These are phyloP conservation scores for Phengaris arion DNA, from an alignment of 2,888 invertebrate species.

Conservation along the genomic window DNA sequence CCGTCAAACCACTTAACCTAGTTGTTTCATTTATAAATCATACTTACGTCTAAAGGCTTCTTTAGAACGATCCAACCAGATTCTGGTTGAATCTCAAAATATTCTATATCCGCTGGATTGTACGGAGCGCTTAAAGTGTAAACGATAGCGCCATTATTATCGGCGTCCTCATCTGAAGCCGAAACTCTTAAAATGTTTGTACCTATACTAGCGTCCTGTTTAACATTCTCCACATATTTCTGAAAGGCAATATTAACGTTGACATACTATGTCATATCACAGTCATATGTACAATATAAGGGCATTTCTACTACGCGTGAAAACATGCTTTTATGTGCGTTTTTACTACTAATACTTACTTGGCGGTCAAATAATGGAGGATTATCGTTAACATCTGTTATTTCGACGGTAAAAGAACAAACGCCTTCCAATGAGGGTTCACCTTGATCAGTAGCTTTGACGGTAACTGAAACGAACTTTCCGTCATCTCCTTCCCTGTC, in stretches of 20 bases:
- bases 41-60: conserved; percentile 98
- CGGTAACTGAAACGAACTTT: conserved; percentile 96
- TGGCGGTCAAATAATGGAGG: conserved; percentile 96
- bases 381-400: conserved; percentile 98
- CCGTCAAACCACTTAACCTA: conserved; percentile 46
- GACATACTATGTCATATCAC: conserved; percentile 36
- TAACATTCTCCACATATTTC: conserved; percentile 98
- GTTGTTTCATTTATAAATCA: conserved; percentile 46
- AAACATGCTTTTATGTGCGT: conserved; percentile 48
- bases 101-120: conserved; percentile 93
- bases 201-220: conserved; percentile 97
- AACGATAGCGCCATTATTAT: conserved; percentile 96
- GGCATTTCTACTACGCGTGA: conserved; percentile 7
- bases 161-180: conserved; percentile 97
- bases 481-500: conserved; percentile 98
- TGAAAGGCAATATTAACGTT: conserved; percentile 71
- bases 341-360: conserved; percentile 76
- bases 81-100: conserved; percentile 97
- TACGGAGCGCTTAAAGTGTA: conserved; percentile 94
- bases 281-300: neutral
- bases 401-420: conserved; percentile 98
- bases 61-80: conserved; percentile 98
- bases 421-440: conserved; percentile 98
- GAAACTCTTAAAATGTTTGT: conserved; percentile 96
- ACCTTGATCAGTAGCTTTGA: conserved; percentile 99